Evolutionary conservation across 2,113 vertebrate species (phyloP).

Genomic region (Stomatorhinus ivindoensis): DNA sequence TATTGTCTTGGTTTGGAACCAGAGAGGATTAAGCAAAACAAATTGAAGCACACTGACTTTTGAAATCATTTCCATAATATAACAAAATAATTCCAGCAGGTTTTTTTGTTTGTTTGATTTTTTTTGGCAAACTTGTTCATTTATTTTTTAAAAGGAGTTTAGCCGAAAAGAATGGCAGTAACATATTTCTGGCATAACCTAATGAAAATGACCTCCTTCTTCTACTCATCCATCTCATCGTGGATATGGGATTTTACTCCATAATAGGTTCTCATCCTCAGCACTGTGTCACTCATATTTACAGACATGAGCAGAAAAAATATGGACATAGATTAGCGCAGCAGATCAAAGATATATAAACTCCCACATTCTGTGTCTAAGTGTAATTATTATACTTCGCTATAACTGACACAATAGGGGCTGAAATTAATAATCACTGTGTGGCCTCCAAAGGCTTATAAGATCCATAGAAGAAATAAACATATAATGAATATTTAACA

Average conservation of each 20-base stretch:
- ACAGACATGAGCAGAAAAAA: not conserved
- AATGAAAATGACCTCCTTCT: not conserved
- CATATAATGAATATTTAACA: not conserved
- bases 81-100: not conserved
- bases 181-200: not conserved
- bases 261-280: not conserved
- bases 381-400: not conserved
- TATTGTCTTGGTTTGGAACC: not conserved
- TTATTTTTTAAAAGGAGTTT: not conserved
- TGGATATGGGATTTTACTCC: not conserved
- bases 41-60: not conserved
- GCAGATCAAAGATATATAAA: constrained; percentile 16
- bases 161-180: not conserved
- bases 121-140: not conserved
- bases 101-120: not conserved
- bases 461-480: not conserved
- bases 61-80: not conserved
- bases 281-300: not conserved
- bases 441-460: not conserved
- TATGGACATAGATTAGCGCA: not conserved
- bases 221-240: not conserved
- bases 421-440: constrained; percentile 25
- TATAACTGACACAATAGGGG: constrained; percentile 22
- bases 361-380: not conserved
- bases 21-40: not conserved